Percentiles rank a stretch among this genome's conserved stretches.
phyloP scores from a whole-genome alignment of 2,797 vertebrate genomes.

The Glossophaga mutica region DNA sequence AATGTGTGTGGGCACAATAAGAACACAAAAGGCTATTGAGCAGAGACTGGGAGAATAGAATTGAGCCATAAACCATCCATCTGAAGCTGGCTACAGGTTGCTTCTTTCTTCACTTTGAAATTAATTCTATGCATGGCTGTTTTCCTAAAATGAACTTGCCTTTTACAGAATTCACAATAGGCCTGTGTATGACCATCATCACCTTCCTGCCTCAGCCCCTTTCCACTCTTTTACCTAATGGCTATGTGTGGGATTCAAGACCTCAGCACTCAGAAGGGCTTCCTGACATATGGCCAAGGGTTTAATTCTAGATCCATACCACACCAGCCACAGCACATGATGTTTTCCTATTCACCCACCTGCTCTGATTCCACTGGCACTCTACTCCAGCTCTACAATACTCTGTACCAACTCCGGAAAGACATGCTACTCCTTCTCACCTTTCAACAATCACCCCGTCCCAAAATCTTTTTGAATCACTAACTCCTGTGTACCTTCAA shows the following conservation, averaged over 20 bases:
- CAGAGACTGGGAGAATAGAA: not conserved
- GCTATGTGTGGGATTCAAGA: not conserved
- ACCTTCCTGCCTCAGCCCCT: not conserved
- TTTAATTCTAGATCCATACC: not conserved
- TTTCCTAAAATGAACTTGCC: slow-evolving; percentile 52
- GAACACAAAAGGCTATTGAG: not conserved
- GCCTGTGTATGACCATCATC: not conserved
- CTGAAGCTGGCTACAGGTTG: slow-evolving; percentile 6
- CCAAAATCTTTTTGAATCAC: not conserved
- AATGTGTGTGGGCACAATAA: not conserved
- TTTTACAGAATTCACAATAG: slow-evolving; percentile 30
- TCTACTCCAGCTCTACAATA: not conserved
- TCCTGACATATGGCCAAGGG: not conserved
- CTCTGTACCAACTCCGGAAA: not conserved
- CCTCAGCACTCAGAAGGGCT: not conserved
- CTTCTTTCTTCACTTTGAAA: slow-evolving; percentile 49
- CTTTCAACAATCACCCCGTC: not conserved
- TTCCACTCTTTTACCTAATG: not conserved
- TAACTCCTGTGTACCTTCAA: not conserved
- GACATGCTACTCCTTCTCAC: not conserved
- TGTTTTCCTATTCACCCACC: not conserved
- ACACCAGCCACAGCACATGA: not conserved
- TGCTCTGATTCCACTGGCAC: not conserved
- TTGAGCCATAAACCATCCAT: not conserved
- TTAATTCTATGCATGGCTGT: not conserved